Conservation (phyloP, 2,888 invertebrate genomes). For the Drosophila kuntzei region DNA sequence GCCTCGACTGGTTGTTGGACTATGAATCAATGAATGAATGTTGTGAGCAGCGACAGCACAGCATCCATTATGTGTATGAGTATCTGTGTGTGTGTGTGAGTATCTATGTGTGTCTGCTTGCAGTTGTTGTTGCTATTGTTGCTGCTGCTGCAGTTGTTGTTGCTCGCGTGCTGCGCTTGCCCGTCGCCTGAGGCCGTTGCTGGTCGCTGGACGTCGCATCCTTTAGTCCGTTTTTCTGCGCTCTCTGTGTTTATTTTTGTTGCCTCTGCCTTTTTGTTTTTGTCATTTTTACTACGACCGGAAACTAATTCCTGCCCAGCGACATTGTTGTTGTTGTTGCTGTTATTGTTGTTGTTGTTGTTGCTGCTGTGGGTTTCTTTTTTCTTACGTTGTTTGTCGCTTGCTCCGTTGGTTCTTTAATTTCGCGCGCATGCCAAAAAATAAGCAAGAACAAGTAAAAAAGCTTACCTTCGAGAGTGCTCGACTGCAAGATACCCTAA, state of each 20-base stretch:
- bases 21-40: conserved; percentile 71
- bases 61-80: conserved; percentile 54
- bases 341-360: conserved; percentile 32
- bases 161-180: conserved; percentile 74
- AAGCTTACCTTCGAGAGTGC: neutral
- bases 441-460: conserved; percentile 42
- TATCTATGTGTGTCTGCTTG: conserved; percentile 27
- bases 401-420: conserved; percentile 49
- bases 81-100: conserved; percentile 24
- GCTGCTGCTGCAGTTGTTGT: conserved; percentile 22
- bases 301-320: conserved; percentile 80
- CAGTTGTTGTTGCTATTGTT: conserved; percentile 21
- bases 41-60: conserved; percentile 58
- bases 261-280: conserved; percentile 54
- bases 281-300: conserved; percentile 82
- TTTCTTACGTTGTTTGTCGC: conserved; percentile 22
- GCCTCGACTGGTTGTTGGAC: conserved; percentile 34
- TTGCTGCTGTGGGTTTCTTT: conserved; percentile 33
- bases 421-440: conserved; percentile 81
- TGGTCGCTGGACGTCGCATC: conserved; percentile 51
- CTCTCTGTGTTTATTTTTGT: conserved; percentile 43
- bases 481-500: neutral
- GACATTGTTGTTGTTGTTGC: conserved; percentile 55
- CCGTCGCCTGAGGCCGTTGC: conserved; percentile 45
- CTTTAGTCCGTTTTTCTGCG: conserved; percentile 68